Conservation (phyloP, 2,888 invertebrate species). For the Ornithoptera priamus region DNA sequence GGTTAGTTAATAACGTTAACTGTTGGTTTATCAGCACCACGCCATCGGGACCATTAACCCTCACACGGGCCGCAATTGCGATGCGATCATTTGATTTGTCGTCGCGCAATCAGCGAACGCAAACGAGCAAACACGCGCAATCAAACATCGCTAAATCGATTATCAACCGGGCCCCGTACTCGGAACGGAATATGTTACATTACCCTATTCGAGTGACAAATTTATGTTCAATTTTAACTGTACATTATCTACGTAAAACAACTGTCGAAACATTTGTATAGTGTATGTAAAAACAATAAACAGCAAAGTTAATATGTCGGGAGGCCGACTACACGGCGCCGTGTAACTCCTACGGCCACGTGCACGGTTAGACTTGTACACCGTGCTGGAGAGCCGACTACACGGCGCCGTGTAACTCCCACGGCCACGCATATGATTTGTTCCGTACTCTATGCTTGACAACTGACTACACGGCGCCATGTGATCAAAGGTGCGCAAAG, state of each 20-base stretch:
- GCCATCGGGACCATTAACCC: constrained; percentile 36
- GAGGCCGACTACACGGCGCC: no score
- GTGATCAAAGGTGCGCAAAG: no score
- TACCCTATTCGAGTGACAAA: constrained; percentile 35
- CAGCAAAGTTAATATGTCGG: no score
- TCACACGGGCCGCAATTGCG: constrained; percentile 56
- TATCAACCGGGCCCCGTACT: constrained; percentile 47
- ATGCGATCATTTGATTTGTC: constrained; percentile 75
- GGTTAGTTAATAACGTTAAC: no score
- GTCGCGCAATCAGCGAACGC: constrained; percentile 75
- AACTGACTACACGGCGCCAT: no score
- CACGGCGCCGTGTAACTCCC: no score
- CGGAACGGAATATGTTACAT: constrained; percentile 40
- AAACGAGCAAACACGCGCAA: constrained; percentile 69
- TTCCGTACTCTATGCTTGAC: no score
- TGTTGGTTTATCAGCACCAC: background rate
- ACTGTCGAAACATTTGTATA: background rate
- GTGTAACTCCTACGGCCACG: no score
- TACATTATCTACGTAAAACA: background rate
- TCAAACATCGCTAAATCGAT: constrained; percentile 72
- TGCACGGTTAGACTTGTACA: no score
- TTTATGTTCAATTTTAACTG: constrained; percentile 7
- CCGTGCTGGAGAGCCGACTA: no score
- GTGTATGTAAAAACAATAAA: no score
- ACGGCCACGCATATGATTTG: no score